A percentile compares a stretch with the other conserved stretches of the same genome.
phyloP scores from a whole-genome alignment of 1,140 invertebrate genomes.

The Drosophila funebris region DNA sequence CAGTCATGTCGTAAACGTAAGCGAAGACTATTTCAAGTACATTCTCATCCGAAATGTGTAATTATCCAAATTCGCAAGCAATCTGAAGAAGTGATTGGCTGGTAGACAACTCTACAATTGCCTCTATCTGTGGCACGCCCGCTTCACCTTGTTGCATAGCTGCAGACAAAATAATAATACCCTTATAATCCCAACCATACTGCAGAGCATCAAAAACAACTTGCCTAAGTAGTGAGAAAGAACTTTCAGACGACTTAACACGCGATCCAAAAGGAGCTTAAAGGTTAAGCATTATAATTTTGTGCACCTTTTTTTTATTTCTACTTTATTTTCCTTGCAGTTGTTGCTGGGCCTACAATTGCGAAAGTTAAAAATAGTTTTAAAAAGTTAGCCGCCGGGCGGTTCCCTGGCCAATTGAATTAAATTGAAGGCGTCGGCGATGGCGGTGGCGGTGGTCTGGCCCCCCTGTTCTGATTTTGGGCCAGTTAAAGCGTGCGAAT shows the following conservation, averaged over 20 bases:
- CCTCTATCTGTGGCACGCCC: constrained; percentile 32
- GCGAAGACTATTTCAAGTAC: neutral
- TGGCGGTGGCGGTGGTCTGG: constrained; percentile 22
- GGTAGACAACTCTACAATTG: neutral
- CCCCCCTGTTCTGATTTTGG: neutral
- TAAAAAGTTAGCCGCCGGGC: constrained; percentile 47
- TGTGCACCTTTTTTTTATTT: constrained; percentile 55
- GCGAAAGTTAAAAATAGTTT: constrained; percentile 70
- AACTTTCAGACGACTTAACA: constrained; percentile 69
- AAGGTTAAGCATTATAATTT: constrained; percentile 82
- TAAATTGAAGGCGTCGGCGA: constrained; percentile 59
- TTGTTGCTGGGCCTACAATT: constrained; percentile 33
- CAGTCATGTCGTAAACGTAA: neutral
- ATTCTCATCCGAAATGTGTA: neutral
- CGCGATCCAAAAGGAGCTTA: constrained; percentile 72
- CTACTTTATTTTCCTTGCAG: neutral
- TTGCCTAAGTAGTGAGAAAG: constrained; percentile 60
- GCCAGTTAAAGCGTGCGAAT: constrained; percentile 30
- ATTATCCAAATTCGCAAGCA: neutral
- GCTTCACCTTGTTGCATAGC: constrained; percentile 33
- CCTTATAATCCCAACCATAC: constrained; percentile 42
- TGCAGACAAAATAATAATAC: constrained; percentile 69
- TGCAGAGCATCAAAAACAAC: constrained; percentile 52
- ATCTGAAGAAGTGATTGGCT: constrained; percentile 4
- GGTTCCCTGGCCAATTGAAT: constrained; percentile 61